Evolutionary conservation across 1,140 invertebrate genomes (phyloP).

Genomic region (Heliconius melpomene): DNA sequence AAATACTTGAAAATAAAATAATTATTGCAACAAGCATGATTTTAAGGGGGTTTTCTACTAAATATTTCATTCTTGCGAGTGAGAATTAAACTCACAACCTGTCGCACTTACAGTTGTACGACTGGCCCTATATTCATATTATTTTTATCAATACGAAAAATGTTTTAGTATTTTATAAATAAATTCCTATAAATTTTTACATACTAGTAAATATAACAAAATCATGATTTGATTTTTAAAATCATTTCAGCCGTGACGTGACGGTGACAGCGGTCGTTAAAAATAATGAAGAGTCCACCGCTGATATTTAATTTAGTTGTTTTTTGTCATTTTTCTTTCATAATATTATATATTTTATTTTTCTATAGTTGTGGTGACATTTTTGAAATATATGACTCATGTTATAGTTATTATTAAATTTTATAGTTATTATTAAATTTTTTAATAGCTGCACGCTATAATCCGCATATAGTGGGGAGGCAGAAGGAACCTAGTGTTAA

Average conservation of each 20-base stretch:
- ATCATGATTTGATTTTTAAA: conserved; percentile 2
- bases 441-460: neutral
- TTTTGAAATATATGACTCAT: neutral
- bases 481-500: neutral
- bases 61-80: no score
- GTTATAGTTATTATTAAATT: no score
- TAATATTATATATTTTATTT: neutral
- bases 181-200: neutral
- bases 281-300: conserved; percentile 12
- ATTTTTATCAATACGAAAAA: no score
- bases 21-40: no score
- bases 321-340: neutral
- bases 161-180: neutral
- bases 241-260: conserved; percentile 13
- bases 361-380: neutral
- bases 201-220: neutral
- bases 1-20: no score
- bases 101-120: no score
- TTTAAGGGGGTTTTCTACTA: no score
- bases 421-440: no score
- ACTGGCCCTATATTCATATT: no score
- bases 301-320: neutral
- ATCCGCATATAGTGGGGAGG: neutral
- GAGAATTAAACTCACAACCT: no score
- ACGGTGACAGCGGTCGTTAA: conserved; percentile 15